Conservation (phyloP, 2,797 vertebrate genomes). For the Peromyscus melanophrys region DNA sequence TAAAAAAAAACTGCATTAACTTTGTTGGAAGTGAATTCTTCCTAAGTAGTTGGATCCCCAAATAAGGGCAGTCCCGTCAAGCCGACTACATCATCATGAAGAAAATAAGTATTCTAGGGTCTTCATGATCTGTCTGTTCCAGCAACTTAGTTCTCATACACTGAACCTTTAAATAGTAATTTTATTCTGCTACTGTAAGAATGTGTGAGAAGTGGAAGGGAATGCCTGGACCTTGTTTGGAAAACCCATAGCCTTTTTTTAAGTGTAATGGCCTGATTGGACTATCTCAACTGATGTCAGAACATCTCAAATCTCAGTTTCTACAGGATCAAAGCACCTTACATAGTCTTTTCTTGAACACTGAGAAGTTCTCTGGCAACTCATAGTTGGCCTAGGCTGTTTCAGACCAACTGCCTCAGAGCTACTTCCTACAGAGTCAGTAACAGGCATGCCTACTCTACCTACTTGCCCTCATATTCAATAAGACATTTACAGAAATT, state of each 20-base stretch:
- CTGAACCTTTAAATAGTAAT: conserved; percentile 25
- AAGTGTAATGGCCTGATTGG: conserved; percentile 13
- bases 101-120: conserved; percentile 43
- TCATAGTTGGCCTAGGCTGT: background rate
- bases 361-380: background rate
- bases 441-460: background rate
- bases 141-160: conserved; percentile 58
- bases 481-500: conserved; percentile 44
- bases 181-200: conserved; percentile 55
- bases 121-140: conserved; percentile 59
- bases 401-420: background rate
- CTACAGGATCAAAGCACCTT: background rate
- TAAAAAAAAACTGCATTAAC: conserved; percentile 61
- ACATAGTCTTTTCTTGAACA: background rate
- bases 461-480: background rate
- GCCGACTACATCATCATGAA: conserved; percentile 33
- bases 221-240: background rate
- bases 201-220: background rate
- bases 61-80: conserved; percentile 39
- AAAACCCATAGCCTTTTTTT: conserved; percentile 6
- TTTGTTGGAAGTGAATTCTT: conserved; percentile 69
- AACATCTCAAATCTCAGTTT: conserved; percentile 44
- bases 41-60: background rate
- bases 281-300: conserved; percentile 6
- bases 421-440: background rate